Evolutionary conservation across 2,888 invertebrate species (phyloP).

Genomic region (Cheilosia vulpina): DNA sequence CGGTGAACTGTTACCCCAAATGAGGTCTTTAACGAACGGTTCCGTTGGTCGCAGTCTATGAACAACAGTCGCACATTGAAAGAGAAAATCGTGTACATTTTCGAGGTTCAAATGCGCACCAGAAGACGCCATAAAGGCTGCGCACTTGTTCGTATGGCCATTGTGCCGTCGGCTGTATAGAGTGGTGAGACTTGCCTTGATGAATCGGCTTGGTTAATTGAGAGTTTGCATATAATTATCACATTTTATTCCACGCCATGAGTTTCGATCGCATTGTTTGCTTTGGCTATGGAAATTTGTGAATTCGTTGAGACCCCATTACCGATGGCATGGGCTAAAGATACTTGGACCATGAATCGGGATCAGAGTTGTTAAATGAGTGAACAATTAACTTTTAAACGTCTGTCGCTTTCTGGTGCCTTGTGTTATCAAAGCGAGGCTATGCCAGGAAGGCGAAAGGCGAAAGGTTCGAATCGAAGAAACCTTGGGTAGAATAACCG

Average conservation of each 20-base stretch:
- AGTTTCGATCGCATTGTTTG: conserved; percentile 42
- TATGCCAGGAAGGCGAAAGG: too few species aligned
- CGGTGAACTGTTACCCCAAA: conserved; percentile 35
- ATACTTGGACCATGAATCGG: conserved; percentile 25
- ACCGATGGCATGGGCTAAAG: conserved; percentile 11
- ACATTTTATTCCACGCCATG: conserved; percentile 67
- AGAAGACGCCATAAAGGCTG: conserved; percentile 29
- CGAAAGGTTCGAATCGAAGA: too few species aligned
- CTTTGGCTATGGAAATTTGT: not conserved
- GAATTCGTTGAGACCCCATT: conserved; percentile 3
- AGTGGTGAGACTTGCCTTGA: conserved; percentile 50
- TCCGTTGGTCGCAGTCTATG: conserved; percentile 40
- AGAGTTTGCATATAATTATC: conserved; percentile 72
- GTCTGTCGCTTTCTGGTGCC: too few species aligned
- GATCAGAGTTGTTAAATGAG: conserved; percentile 13
- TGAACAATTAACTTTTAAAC: too few species aligned
- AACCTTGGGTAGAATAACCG: too few species aligned
- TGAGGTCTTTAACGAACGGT: not conserved
- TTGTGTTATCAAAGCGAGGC: too few species aligned
- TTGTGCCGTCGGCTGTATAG: conserved; percentile 16
- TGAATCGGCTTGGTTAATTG: conserved; percentile 67
- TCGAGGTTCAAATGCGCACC: conserved; percentile 24
- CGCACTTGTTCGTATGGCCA: conserved; percentile 48
- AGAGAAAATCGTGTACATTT: conserved; percentile 47
- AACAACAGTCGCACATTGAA: conserved; percentile 46